Base-by-base conservation (phyloP, 2,113 vertebrate genomes). In the Lycaon pictus region DNA sequence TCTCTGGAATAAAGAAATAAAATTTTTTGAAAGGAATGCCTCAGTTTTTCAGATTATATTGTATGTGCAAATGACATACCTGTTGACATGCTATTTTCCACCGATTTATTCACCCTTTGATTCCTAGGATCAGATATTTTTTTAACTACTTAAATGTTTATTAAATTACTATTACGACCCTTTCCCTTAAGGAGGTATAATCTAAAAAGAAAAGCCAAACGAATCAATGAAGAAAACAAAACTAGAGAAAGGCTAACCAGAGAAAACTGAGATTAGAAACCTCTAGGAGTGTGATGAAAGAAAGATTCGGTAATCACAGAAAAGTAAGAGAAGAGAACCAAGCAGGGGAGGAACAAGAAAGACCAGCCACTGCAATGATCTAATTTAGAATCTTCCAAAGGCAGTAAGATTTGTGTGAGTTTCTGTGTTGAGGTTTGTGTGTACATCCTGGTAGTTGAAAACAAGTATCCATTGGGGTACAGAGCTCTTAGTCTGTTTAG, bases 251-350 rank as follows among this genome's bases (percentile, higher is more conserved):
- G 74, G n/a, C n/a, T 71, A 11, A 77, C 77, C 43, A 55, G 82
- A 79, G 89, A 94, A 97, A 90, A 81, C 25, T 27, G 16, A 65
- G 69, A 67, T 65, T 80, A 48, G 65, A 85, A 71, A 20, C 19
- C 32, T 79, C 35, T 35, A 0, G 27, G 19, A 72, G 32, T 1
- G 25, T 92, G 27, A 32, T 88, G 51, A 87, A 12, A 82, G 55
- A 16, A 83, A 76, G 29, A 84, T 15, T 58, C 10, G 15, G 1
- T 67, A 76, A 58, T 9, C 4, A 69, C 58, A 25, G n/a, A 67
- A 80, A 80, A 32, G 35, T 82, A 53, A 86, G n/a, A 56, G 35
- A 63, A 76, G n/a, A 79, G 82, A 60, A 20, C 37, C 32, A 58
- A 43, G n/a, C 35, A 62, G 20, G 76, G 65, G 65, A n/a, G 51